phyloP scores from a whole-genome alignment of 2,888 invertebrate genomes.

The Unio delphinus region DNA sequence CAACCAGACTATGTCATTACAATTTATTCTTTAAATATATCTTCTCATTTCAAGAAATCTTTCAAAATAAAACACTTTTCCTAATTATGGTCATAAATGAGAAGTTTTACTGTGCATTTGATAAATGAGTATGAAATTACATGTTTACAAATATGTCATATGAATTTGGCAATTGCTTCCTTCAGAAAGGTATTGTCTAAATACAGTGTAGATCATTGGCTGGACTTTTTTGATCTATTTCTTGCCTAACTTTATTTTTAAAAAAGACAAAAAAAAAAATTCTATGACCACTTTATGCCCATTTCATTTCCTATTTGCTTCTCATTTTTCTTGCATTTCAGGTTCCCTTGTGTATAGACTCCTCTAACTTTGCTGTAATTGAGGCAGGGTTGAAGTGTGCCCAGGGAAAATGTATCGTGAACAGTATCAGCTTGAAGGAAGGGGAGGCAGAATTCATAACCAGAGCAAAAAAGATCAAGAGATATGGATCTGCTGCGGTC shows the following conservation, averaged over 20 bases:
- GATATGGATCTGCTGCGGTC: conserved; percentile 76
- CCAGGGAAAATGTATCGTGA: conserved; percentile 77
- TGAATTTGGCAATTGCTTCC: background rate
- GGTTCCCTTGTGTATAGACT: conserved; percentile 77
- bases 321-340: conserved; percentile 33
- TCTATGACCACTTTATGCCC: too few relatives aligned
- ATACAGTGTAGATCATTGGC: too few relatives aligned
- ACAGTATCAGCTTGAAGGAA: conserved; percentile 77
- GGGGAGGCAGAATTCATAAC: conserved; percentile 75
- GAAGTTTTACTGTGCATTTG: background rate
- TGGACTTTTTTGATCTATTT: too few relatives aligned
- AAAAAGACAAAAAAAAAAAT: too few relatives aligned
- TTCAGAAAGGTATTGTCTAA: too few relatives aligned
- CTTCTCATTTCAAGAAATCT: too few relatives aligned
- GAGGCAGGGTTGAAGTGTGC: conserved; percentile 75
- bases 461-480: conserved; percentile 74
- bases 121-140: background rate
- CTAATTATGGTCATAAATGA: background rate
- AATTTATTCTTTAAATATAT: too few relatives aligned
- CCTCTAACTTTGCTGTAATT: conserved; percentile 76
- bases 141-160: background rate
- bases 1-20: too few relatives aligned
- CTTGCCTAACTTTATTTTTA: too few relatives aligned
- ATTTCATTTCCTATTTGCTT: background rate
- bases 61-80: too few relatives aligned